Percentiles rank a stretch among this genome's conserved stretches.
These are phyloP conservation scores for Nerophis ophidion DNA, from an alignment of 2,113 vertebrate genomes.

Conservation along the genomic window DNA sequence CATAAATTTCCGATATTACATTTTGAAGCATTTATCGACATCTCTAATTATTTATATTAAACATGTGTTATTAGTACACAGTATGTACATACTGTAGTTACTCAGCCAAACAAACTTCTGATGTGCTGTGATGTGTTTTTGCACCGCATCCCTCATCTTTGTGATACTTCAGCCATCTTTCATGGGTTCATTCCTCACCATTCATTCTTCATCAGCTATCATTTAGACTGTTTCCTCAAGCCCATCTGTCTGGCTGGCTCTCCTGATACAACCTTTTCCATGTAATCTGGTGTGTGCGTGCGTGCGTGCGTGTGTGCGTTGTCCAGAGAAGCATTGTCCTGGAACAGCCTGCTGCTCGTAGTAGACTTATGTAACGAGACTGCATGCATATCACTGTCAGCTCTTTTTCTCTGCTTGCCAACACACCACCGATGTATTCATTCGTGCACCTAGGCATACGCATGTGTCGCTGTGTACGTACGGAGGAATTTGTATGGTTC, in stretches of 20 bases:
- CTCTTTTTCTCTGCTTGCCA: constrained; percentile 19
- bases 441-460: constrained; percentile 3
- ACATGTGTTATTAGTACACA: too few species aligned
- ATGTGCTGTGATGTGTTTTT: not conserved
- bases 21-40: too few species aligned
- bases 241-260: constrained; percentile 34
- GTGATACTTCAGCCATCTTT: constrained; percentile 1
- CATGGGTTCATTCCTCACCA: constrained; percentile 19
- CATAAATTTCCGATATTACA: too few species aligned
- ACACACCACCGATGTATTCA: constrained; percentile 10
- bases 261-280: constrained; percentile 29
- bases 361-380: constrained; percentile 52
- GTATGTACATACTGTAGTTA: too few species aligned
- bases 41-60: too few species aligned
- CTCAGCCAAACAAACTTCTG: too few species aligned
- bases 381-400: constrained; percentile 40
- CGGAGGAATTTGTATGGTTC: constrained; percentile 21
- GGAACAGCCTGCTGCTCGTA: constrained; percentile 27
- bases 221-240: constrained; percentile 5
- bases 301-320: constrained; percentile 7
- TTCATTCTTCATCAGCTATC: constrained; percentile 12
- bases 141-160: not conserved
- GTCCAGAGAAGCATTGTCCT: constrained; percentile 16
- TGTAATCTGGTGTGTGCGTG: constrained; percentile 10
- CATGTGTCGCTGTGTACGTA: constrained; percentile 1